A percentile compares a stretch with the other conserved stretches of the same genome.
phyloP scores from a whole-genome alignment of 2,888 invertebrate species.

The Thymelicus lineola region DNA sequence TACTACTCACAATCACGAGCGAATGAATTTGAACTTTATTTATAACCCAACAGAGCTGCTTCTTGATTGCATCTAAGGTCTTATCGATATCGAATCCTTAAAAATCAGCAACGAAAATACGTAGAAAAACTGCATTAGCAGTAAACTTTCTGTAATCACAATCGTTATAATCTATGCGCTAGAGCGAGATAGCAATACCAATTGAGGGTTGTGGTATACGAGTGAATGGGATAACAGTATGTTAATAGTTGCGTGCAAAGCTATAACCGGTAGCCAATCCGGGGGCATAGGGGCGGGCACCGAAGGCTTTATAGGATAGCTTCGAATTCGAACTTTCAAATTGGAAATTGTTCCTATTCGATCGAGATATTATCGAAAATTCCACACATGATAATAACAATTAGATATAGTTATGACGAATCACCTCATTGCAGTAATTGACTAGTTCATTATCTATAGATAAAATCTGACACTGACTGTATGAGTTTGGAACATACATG shows the following conservation, averaged over 20 bases:
- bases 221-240: conserved; percentile 60
- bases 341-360: conserved; percentile 56
- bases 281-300: conserved; percentile 69
- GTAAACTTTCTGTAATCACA: conserved; percentile 73
- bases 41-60: background rate
- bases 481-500: background rate
- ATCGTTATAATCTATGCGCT: conserved; percentile 63
- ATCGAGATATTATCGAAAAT: conserved; percentile 27
- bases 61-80: conserved; percentile 39
- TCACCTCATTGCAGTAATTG: conserved; percentile 13
- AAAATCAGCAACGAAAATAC: conserved; percentile 64
- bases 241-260: conserved; percentile 57
- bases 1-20: conserved; percentile 39
- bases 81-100: conserved; percentile 58
- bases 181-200: conserved; percentile 56
- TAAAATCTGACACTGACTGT: conserved; percentile 7
- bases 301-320: conserved; percentile 45
- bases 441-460: conserved; percentile 1
- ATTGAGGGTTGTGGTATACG: conserved; percentile 42
- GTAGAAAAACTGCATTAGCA: conserved; percentile 78
- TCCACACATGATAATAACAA: conserved; percentile 21
- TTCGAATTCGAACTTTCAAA: conserved; percentile 56
- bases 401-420: conserved; percentile 13
- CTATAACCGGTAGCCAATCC: conserved; percentile 73
- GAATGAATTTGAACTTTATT: conserved; percentile 42